These are phyloP conservation scores for Drosophila grimshawi DNA, from an alignment of 1,140 invertebrate genomes.

Conservation along the genomic window DNA sequence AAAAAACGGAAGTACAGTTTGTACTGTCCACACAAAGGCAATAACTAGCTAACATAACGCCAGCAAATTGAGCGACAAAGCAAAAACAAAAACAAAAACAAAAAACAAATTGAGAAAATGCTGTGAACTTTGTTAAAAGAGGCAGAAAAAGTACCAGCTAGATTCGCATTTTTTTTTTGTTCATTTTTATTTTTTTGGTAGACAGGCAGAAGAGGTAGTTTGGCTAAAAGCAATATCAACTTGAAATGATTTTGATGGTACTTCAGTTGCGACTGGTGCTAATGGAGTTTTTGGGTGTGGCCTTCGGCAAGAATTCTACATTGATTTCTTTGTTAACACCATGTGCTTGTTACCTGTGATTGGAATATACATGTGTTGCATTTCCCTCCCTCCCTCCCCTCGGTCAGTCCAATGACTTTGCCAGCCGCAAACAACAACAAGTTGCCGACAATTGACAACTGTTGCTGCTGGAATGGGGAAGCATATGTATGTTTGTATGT, in stretches of 20 bases:
- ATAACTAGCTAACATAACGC: conserved; percentile 53
- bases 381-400: neutral
- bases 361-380: conserved; percentile 14
- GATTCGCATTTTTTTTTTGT: conserved; percentile 10
- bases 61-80: conserved; percentile 27
- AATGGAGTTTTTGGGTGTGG: conserved; percentile 45
- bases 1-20: conserved; percentile 76
- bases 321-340: conserved; percentile 26
- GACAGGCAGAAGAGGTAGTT: neutral
- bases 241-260: conserved; percentile 55
- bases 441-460: conserved; percentile 71
- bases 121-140: neutral
- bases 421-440: conserved; percentile 59
- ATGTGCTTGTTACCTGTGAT: conserved; percentile 11
- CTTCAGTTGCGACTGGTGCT: conserved; percentile 12
- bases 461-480: conserved; percentile 50
- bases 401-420: conserved; percentile 8
- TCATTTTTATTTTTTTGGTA: conserved; percentile 19
- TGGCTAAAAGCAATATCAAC: conserved; percentile 32
- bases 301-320: neutral
- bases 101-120: neutral
- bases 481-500: conserved; percentile 2
- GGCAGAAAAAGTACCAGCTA: neutral
- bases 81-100: conserved; percentile 29
- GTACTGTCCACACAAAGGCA: conserved; percentile 71